A percentile compares a stretch with the other conserved stretches of the same genome.
Conservation (phyloP, 2,888 invertebrate genomes). For the Leucophenga montana region DNA sequence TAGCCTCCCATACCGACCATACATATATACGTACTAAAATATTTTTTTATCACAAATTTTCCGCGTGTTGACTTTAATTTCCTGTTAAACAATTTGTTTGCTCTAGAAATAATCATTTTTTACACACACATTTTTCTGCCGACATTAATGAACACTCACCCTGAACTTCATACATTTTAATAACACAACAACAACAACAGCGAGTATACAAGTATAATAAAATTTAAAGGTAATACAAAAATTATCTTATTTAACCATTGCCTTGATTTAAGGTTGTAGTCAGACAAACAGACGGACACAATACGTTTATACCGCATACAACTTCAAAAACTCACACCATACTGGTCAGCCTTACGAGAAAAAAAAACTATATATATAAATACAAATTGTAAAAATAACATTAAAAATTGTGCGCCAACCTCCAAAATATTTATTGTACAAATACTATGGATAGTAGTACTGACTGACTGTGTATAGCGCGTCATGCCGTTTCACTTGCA, state of each 20-base stretch:
- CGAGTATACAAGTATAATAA: neutral
- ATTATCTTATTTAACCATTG: constrained; percentile 54
- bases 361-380: constrained; percentile 8
- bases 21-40: neutral
- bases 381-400: constrained; percentile 41
- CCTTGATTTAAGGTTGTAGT: constrained; percentile 44
- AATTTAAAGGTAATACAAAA: constrained; percentile 50
- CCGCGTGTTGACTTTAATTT: constrained; percentile 8
- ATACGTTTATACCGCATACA: neutral
- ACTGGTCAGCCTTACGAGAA: neutral
- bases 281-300: constrained; percentile 39
- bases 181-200: constrained; percentile 16
- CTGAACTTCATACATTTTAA: constrained; percentile 33
- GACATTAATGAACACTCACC: constrained; percentile 17
- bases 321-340: constrained; percentile 2
- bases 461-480: too few species aligned
- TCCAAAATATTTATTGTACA: constrained; percentile 61
- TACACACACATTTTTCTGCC: neutral
- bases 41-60: constrained; percentile 4
- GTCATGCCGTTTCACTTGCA: too few species aligned
- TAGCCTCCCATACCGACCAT: neutral
- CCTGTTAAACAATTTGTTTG: constrained; percentile 25
- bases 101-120: neutral
- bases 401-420: constrained; percentile 48
- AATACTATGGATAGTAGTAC: neutral